Conservation (phyloP, 2,113 vertebrate species). For the Neodontobutis hainanensis region DNA sequence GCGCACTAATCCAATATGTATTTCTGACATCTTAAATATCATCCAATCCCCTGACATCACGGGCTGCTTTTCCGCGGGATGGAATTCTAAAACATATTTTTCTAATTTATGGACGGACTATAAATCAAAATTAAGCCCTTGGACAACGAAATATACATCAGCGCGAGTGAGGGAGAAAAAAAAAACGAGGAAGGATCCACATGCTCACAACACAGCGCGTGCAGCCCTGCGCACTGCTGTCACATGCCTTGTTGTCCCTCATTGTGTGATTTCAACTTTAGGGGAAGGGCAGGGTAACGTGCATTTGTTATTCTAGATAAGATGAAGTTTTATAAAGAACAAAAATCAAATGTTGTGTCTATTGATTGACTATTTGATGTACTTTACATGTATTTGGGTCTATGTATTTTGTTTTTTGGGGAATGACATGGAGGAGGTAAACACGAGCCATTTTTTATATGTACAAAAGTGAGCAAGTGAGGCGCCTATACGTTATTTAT, state of each 20-base stretch:
- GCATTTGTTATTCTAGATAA: no score
- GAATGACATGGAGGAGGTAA: no score
- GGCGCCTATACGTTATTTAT: no score
- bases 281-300: no score
- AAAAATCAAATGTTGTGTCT: no score
- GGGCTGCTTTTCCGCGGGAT: slow-evolving; percentile 93
- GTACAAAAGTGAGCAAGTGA: no score
- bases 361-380: no score
- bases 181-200: slow-evolving; percentile 88
- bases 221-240: slow-evolving; percentile 67
- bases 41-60: slow-evolving; percentile 98
- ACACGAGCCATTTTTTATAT: no score
- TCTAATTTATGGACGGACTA: slow-evolving; percentile 99
- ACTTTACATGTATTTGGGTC: no score
- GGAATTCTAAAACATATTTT: slow-evolving; percentile 99
- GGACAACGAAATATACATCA: slow-evolving; percentile 99
- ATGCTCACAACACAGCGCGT: slow-evolving; percentile 72
- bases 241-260: slow-evolving; percentile 7
- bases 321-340: no score
- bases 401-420: no score
- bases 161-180: slow-evolving; percentile 64
- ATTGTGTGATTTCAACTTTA: not conserved
- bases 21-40: slow-evolving; percentile 99
- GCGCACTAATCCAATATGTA: slow-evolving; percentile 99
- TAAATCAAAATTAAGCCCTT: slow-evolving; percentile 99